Evolutionary conservation across 1,140 invertebrate genomes (phyloP).

Genomic region (Aphis gossypii): DNA sequence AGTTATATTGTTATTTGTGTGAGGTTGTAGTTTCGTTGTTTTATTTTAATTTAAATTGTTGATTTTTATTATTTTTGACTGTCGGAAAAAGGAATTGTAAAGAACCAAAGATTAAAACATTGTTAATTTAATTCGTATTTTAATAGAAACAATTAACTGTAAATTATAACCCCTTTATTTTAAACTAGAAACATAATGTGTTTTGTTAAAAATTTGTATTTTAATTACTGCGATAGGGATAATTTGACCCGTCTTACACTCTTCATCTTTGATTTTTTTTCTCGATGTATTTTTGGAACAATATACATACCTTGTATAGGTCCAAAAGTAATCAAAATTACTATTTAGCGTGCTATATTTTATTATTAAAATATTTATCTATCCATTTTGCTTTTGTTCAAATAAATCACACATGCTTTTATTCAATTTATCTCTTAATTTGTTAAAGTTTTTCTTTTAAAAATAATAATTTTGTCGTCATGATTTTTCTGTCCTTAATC

Average conservation of each 20-base stretch:
- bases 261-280: background rate
- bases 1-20: conserved; percentile 24
- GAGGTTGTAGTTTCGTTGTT: conserved; percentile 38
- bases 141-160: background rate
- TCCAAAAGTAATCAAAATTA: conserved; percentile 14
- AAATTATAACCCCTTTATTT: background rate
- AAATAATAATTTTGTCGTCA: background rate
- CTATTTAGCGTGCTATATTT: background rate
- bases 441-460: background rate
- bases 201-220: background rate
- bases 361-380: background rate
- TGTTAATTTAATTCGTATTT: background rate
- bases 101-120: conserved; percentile 31
- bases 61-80: background rate
- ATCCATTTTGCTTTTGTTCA: background rate
- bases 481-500: background rate
- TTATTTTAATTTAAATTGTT: conserved; percentile 35
- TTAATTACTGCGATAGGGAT: too few species aligned
- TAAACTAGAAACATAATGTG: background rate
- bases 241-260: background rate
- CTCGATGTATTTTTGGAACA: background rate
- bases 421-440: background rate
- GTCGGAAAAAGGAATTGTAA: background rate
- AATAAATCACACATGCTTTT: background rate
- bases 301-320: too few species aligned